Evolutionary conservation across 2,888 invertebrate species (phyloP).

Genomic region (Drosophila dives): DNA sequence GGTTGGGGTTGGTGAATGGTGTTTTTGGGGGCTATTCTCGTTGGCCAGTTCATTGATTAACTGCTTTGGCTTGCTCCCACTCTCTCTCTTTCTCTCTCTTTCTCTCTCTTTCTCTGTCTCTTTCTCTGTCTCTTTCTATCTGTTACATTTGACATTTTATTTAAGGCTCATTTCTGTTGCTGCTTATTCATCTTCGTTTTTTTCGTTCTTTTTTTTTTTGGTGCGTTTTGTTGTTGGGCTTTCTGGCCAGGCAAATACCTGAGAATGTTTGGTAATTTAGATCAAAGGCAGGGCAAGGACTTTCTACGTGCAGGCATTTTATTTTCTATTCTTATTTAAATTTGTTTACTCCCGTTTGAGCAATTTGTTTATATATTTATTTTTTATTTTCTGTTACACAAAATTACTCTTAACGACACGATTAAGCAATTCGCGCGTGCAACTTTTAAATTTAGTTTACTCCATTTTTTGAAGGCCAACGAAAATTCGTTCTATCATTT

Average conservation of each 20-base stretch:
- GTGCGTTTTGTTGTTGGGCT: slow-evolving; percentile 48
- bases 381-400: slow-evolving; percentile 35
- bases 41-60: slow-evolving; percentile 68
- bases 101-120: not conserved
- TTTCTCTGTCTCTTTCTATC: not conserved
- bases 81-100: slow-evolving; percentile 22
- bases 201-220: slow-evolving; percentile 25
- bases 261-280: slow-evolving; percentile 78
- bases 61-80: slow-evolving; percentile 41
- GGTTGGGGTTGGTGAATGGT: not conserved
- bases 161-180: slow-evolving; percentile 28
- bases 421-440: slow-evolving; percentile 78
- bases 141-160: slow-evolving; percentile 69
- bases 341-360: not conserved
- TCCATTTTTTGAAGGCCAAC: slow-evolving; percentile 23
- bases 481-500: not conserved
- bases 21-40: not conserved
- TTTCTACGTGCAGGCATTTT: slow-evolving; percentile 66
- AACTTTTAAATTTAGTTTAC: slow-evolving; percentile 56
- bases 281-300: slow-evolving; percentile 64
- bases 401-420: slow-evolving; percentile 71
- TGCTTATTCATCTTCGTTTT: not conserved
- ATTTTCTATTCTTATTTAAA: not conserved
- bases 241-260: slow-evolving; percentile 62
- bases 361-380: slow-evolving; percentile 18